These are phyloP conservation scores for Pharmacophagus antenor DNA, from an alignment of 2,888 invertebrate genomes.

Conservation along the genomic window DNA sequence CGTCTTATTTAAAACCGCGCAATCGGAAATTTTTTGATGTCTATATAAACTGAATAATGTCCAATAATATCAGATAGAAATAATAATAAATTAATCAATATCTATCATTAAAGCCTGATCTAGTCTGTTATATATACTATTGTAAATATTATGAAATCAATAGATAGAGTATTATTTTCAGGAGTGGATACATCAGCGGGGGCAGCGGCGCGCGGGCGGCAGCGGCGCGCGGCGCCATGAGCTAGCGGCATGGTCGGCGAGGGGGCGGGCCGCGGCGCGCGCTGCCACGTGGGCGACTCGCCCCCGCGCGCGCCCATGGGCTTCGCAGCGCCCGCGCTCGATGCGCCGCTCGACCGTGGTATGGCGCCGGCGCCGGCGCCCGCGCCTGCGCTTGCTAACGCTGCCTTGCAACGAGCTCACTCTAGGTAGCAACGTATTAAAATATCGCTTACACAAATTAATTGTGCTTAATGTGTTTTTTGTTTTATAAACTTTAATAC, in stretches of 20 bases:
- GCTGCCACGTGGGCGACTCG: constrained; percentile 82
- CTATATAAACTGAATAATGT: no score
- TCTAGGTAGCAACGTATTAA: constrained; percentile 66
- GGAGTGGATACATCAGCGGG: constrained; percentile 44
- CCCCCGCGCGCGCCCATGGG: constrained; percentile 81
- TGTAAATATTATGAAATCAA: no score
- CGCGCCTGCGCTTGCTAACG: constrained; percentile 60
- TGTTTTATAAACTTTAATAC: no score
- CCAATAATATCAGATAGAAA: no score
- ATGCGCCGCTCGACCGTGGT: constrained; percentile 80
- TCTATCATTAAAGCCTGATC: no score
- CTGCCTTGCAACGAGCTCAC: constrained; percentile 86
- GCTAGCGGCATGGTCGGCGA: constrained; percentile 81
- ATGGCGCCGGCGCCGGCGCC: constrained; percentile 66
- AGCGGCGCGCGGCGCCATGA: constrained; percentile 69
- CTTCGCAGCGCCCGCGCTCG: constrained; percentile 80
- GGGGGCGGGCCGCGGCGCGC: constrained; percentile 84
- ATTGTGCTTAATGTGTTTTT: no score
- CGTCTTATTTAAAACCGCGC: no score
- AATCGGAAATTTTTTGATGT: no score
- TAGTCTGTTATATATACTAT: not conserved
- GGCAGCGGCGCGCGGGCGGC: constrained; percentile 54
- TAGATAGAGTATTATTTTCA: constrained; percentile 7
- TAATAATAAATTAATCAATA: no score
- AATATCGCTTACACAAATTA: no score